Base-by-base conservation (phyloP, 2,113 vertebrate genomes). In the Rhinichthys klamathensis region DNA sequence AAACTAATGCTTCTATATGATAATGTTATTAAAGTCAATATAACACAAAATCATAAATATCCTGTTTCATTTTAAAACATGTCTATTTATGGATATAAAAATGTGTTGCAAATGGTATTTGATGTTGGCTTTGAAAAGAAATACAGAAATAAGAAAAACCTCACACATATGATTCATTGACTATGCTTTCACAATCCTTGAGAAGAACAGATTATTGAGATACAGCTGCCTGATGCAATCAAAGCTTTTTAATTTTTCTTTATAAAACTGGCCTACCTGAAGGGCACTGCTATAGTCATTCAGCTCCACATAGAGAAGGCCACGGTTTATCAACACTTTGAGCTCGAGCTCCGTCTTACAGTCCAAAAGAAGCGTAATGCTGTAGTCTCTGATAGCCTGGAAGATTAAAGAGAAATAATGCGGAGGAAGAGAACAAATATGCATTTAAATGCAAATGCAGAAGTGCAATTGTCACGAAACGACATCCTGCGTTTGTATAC, bases 301-400 rank as follows among this genome's bases (percentile, higher is more conserved):
- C 32, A 92, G 88, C 72, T 94, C 92, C 79, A 84, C 2, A 6
- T 95, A 95, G 72, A 96, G 84, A 30, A 95, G 86, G 51, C 93
- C 96, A 86, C 93, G 92, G 84, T 95, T 96, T 85, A 95, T 89
- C 80, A 95, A 90, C 51, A 94, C 92, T 82, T 94, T 95, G 27
- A 94, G 87, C 18, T 81, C 69, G 80, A 95, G 86, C 51, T 91
- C 93, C 84, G 92, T 88, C 88, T 78, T 90, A 56, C 88, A n/a
- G 3, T 93, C 87, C 84, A 95, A 91, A 58, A 94, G 93, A 18
- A 95, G 92, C 79, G 95, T 89, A 73, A 94, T 92, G 81, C 93
- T 89, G 85, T 95, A 96, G 89, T 96, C 95, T 90, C 76, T 93
- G 84, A 96, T 91, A 81, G 95, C 95, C 95, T 96, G 89, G 88